Conservation (phyloP, 2,113 vertebrate genomes). For the Pimephales promelas region DNA sequence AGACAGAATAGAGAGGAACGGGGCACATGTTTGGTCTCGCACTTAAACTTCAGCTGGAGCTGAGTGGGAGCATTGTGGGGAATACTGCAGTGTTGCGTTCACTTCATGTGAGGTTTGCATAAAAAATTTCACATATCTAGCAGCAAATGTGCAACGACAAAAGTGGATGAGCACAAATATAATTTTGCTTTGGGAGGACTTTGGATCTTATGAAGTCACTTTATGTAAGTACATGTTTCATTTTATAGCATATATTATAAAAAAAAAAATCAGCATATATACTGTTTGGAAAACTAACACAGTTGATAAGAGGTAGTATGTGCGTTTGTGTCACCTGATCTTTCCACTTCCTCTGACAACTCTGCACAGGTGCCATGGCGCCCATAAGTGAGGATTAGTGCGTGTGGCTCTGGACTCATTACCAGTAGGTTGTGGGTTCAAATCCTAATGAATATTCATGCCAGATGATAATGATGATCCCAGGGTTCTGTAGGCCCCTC, state of each 20-base stretch:
- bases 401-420: slow-evolving; percentile 53
- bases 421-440: slow-evolving; percentile 60
- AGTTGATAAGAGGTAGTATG: not conserved
- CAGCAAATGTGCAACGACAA: slow-evolving; percentile 8
- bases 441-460: slow-evolving; percentile 61
- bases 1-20: slow-evolving; percentile 4
- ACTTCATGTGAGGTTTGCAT: slow-evolving; percentile 5
- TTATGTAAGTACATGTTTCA: slow-evolving; percentile 11
- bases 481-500: slow-evolving; percentile 45
- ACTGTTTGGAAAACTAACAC: not conserved
- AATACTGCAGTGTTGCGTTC: slow-evolving; percentile 16
- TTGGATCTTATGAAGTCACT: slow-evolving; percentile 7
- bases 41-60: slow-evolving; percentile 26
- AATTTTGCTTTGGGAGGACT: slow-evolving; percentile 24
- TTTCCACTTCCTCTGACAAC: slow-evolving; percentile 23
- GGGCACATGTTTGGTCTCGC: not conserved
- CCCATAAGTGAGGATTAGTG: slow-evolving; percentile 51
- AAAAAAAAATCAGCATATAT: not conserved
- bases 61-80: not conserved
- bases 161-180: slow-evolving; percentile 26
- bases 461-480: slow-evolving; percentile 58
- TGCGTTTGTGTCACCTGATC: slow-evolving; percentile 2
- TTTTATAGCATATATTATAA: not conserved
- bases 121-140: slow-evolving; percentile 24
- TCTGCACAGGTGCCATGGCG: slow-evolving; percentile 10